Conservation (phyloP, 2,113 vertebrate genomes). For the Blennius ocellaris region DNA sequence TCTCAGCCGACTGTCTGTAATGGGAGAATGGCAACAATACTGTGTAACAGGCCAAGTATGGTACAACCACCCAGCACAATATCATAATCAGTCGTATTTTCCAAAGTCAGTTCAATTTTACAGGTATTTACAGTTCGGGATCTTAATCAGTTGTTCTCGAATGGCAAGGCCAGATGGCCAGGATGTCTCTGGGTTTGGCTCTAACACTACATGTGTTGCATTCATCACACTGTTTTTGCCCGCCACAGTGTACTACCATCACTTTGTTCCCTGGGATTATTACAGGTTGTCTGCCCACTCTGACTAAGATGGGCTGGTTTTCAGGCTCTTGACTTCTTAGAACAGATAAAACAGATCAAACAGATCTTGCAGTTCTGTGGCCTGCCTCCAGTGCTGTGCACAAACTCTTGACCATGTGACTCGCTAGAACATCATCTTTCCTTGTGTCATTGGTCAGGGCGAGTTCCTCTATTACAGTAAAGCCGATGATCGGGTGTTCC, state of each 20-base stretch:
- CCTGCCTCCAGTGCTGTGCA: not conserved
- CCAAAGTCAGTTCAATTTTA: not conserved
- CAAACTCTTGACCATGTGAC: not conserved
- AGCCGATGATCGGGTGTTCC: constrained; percentile 12
- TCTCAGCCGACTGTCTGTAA: not conserved
- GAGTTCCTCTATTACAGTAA: constrained; percentile 42
- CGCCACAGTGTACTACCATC: not conserved
- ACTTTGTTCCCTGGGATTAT: not conserved
- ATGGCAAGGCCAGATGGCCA: not conserved
- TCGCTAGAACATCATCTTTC: not conserved
- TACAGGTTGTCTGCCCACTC: not conserved
- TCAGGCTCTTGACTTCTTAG: not conserved
- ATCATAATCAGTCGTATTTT: not conserved
- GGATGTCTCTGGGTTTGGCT: not conserved
- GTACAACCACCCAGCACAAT: not conserved
- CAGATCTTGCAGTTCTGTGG: not conserved
- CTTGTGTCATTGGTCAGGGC: not conserved
- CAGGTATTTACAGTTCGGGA: too few relatives aligned
- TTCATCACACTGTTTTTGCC: not conserved
- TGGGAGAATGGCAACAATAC: constrained; percentile 2
- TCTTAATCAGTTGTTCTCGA: too few relatives aligned
- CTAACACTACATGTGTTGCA: not conserved
- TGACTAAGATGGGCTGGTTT: not conserved
- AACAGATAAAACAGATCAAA: not conserved
- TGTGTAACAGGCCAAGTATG: not conserved